phyloP scores from a whole-genome alignment of 2,888 invertebrate species.

The Melinaea marsaeus region DNA sequence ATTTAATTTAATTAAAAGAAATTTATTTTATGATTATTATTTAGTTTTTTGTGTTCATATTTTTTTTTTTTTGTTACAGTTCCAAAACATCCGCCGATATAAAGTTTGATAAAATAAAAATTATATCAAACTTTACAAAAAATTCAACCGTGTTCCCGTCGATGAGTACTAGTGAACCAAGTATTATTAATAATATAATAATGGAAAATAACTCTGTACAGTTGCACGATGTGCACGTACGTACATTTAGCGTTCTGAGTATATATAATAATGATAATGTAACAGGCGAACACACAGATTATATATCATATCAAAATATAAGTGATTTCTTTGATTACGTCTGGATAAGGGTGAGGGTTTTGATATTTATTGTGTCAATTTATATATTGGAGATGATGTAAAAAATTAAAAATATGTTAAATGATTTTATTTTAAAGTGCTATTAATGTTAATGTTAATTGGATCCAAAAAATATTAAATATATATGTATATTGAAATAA shows the following conservation, averaged over 20 bases:
- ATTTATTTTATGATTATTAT: no score
- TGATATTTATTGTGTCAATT: conserved; percentile 61
- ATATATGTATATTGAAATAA: no score
- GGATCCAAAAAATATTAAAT: no score
- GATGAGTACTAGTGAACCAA: not conserved
- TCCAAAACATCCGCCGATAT: not conserved
- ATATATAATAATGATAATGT: conserved; percentile 48
- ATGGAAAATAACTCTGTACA: conserved; percentile 34
- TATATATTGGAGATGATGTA: conserved; percentile 72
- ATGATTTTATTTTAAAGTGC: not conserved
- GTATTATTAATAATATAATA: conserved; percentile 8
- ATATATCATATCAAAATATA: conserved; percentile 53
- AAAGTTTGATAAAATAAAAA: conserved; percentile 34
- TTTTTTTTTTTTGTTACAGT: no score
- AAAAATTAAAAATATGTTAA: conserved; percentile 19
- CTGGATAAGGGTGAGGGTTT: conserved; percentile 62
- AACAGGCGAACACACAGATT: conserved; percentile 33
- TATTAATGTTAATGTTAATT: no score
- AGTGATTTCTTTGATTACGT: conserved; percentile 63
- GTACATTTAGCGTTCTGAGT: conserved; percentile 52
- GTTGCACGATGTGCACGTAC: conserved; percentile 39
- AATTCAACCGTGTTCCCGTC: conserved; percentile 4
- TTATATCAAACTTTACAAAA: conserved; percentile 2
- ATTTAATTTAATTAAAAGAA: no score
- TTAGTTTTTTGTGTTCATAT: no score